phyloP scores from a whole-genome alignment of 2,888 invertebrate genomes.

The Rotaria socialis region DNA sequence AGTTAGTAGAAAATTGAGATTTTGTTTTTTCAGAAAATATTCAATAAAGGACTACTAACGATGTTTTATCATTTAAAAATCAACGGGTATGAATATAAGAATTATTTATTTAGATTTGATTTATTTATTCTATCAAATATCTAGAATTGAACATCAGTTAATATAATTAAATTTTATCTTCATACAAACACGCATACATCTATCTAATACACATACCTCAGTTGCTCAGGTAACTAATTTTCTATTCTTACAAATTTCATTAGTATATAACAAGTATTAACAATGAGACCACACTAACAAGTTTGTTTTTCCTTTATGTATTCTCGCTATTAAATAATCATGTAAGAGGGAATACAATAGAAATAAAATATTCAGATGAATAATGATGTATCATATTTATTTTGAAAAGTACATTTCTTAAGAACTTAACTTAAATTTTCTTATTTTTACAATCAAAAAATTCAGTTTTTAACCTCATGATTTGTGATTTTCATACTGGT shows the following conservation, averaged over 20 bases:
- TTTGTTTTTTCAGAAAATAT: not conserved
- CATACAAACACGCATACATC: not conserved
- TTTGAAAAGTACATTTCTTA: too few species aligned
- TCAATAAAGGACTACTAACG: not conserved
- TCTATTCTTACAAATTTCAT: too few species aligned
- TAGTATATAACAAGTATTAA: too few species aligned
- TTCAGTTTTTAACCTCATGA: too few species aligned
- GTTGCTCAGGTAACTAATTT: not conserved
- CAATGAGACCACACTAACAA: too few species aligned
- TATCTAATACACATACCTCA: not conserved
- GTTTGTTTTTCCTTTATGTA: too few species aligned
- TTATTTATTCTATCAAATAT: not conserved
- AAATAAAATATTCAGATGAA: too few species aligned
- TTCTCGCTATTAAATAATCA: too few species aligned
- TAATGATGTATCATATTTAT: too few species aligned
- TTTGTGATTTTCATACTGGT: not conserved
- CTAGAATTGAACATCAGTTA: not conserved
- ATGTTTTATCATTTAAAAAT: not conserved
- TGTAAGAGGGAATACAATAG: too few species aligned
- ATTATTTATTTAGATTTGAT: not conserved
- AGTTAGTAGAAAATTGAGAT: constrained; percentile 14
- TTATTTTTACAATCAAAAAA: too few species aligned
- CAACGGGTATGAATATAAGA: not conserved
- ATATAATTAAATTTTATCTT: not conserved
- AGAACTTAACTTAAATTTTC: too few species aligned